These are phyloP conservation scores for Diadegma fenestrale DNA, from an alignment of 2,888 invertebrate species.

Conservation along the genomic window DNA sequence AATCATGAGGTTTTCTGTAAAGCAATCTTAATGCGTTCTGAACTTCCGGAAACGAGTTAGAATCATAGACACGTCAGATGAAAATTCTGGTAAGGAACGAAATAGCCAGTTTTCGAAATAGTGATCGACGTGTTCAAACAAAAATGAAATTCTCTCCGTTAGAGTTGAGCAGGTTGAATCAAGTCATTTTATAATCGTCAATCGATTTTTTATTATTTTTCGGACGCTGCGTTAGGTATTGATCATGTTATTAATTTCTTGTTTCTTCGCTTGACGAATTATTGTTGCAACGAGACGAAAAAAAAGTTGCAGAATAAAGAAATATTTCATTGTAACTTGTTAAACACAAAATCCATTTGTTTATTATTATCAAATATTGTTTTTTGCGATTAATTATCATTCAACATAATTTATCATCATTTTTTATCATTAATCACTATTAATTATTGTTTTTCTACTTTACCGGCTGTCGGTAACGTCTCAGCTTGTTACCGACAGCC, in stretches of 20 bases:
- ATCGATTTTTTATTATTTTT: constrained; percentile 1
- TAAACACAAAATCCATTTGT: not conserved
- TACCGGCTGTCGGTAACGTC: too few species aligned
- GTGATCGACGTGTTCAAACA: constrained; percentile 9
- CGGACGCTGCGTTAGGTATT: not conserved
- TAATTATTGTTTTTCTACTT: too few species aligned
- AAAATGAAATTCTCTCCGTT: not conserved
- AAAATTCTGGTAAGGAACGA: not conserved
- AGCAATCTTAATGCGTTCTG: not conserved
- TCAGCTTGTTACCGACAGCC: too few species aligned
- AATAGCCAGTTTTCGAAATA: not conserved
- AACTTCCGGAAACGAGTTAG: not conserved
- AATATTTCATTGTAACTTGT: not conserved
- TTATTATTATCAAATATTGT: too few species aligned
- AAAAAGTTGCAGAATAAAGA: not conserved
- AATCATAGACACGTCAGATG: constrained; percentile 22
- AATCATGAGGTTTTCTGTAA: not conserved
- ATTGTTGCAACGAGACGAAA: not conserved
- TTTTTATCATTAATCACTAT: too few species aligned
- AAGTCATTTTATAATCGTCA: not conserved
- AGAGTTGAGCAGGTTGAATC: not conserved
- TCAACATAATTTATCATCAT: too few species aligned
- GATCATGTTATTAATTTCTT: not conserved
- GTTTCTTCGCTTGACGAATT: not conserved
- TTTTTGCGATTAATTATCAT: too few species aligned